Conservation (phyloP, 2,888 invertebrate species). For the Xestobium rufovillosum region DNA sequence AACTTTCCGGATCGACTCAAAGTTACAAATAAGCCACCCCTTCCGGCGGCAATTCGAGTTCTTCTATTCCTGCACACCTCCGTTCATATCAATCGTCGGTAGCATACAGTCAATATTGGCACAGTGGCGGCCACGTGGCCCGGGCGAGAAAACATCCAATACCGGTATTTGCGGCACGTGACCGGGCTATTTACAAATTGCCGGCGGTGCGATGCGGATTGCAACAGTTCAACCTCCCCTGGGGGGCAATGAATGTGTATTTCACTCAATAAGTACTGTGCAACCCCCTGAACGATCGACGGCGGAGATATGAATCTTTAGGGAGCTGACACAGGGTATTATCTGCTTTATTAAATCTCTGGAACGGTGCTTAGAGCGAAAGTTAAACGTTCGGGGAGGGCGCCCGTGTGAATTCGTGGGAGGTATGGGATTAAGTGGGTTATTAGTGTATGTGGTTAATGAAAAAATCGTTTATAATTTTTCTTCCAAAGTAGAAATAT, state of each 20-base stretch:
- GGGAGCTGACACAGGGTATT: constrained; percentile 14
- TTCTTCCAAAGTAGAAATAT: too few species aligned
- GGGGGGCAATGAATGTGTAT: constrained; percentile 18
- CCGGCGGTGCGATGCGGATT: constrained; percentile 36
- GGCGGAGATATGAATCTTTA: constrained; percentile 10
- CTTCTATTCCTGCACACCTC: too few species aligned
- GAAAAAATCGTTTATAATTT: too few species aligned
- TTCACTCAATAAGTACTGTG: constrained; percentile 4
- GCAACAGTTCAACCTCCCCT: constrained; percentile 29
- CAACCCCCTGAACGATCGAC: constrained; percentile 10
- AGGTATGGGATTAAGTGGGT: too few species aligned
- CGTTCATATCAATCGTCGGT: too few species aligned
- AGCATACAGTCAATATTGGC: too few species aligned
- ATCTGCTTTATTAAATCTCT: constrained; percentile 17
- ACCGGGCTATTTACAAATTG: constrained; percentile 43
- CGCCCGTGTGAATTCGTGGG: constrained; percentile 5
- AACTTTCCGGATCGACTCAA: too few species aligned
- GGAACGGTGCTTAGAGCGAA: constrained; percentile 2
- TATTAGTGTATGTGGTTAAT: too few species aligned
- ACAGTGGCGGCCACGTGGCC: too few species aligned
- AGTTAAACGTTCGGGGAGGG: too few species aligned
- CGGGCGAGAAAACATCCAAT: constrained; percentile 43
- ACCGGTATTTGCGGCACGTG: constrained; percentile 42
- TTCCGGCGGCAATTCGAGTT: too few species aligned
- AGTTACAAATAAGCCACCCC: too few species aligned